phyloP scores from a whole-genome alignment of 2,888 invertebrate genomes.

The Nymphalis polychloros region DNA sequence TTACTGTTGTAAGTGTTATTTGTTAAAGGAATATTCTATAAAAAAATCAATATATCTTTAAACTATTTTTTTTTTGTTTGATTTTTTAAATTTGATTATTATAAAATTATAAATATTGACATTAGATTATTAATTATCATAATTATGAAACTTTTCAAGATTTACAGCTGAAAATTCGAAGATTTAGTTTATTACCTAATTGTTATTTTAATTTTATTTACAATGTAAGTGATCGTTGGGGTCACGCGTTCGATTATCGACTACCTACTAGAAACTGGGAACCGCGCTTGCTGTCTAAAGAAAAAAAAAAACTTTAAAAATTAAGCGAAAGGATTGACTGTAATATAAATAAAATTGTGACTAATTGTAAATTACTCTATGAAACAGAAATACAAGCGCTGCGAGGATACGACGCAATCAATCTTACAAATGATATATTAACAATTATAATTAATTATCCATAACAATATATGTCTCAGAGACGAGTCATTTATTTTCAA shows the following conservation, averaged over 20 bases:
- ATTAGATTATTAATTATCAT: not conserved
- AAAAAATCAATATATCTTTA: not conserved
- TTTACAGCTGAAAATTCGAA: slow-evolving; percentile 2
- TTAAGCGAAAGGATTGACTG: not conserved
- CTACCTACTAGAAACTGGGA: slow-evolving; percentile 13
- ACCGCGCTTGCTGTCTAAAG: not conserved
- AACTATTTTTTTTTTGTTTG: not conserved
- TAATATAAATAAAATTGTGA: slow-evolving; percentile 4
- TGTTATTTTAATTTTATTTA: not conserved
- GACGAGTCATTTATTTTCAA: slow-evolving; percentile 53
- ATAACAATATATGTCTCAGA: slow-evolving; percentile 54
- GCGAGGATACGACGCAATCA: not conserved
- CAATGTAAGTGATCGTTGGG: slow-evolving; percentile 19
- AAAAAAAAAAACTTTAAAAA: not conserved
- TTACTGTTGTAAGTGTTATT: not conserved
- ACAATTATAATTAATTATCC: slow-evolving; percentile 28
- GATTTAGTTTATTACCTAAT: not conserved
- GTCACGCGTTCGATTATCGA: slow-evolving; percentile 22
- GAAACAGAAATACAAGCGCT: not conserved
- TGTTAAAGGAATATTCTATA: not conserved
- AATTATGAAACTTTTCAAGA: not conserved
- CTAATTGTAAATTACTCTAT: slow-evolving; percentile 5
- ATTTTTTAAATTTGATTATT: not conserved
- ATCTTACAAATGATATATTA: slow-evolving; percentile 18
- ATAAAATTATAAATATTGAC: slow-evolving; percentile 12